These are phyloP conservation scores for Nemotelus nigrinus DNA, from an alignment of 2,888 invertebrate species.

Conservation along the genomic window DNA sequence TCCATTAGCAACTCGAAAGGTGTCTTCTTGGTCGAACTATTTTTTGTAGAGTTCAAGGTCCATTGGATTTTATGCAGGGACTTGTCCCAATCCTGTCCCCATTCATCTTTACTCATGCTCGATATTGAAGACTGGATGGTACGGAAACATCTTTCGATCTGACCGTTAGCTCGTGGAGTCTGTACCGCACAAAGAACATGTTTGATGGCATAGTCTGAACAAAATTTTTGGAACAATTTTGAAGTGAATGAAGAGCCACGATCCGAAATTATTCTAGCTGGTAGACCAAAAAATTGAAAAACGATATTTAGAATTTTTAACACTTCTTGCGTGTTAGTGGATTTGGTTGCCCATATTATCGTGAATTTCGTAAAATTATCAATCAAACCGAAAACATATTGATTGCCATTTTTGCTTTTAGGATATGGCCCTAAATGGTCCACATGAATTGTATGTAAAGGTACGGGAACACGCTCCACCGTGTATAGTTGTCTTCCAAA, in stretches of 20 bases:
- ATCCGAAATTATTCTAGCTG: slow-evolving; percentile 53
- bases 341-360: slow-evolving; percentile 31
- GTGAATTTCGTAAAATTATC: slow-evolving; percentile 46
- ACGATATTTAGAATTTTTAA: slow-evolving; percentile 49
- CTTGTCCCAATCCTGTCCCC: background rate
- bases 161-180: background rate
- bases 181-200: background rate
- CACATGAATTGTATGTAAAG: background rate
- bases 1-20: background rate
- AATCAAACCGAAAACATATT: background rate
- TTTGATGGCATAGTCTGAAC: background rate
- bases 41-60: background rate
- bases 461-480: no score
- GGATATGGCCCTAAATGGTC: slow-evolving; percentile 7
- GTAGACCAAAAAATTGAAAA: slow-evolving; percentile 51
- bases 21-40: no score
- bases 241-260: slow-evolving; percentile 55
- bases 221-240: slow-evolving; percentile 52
- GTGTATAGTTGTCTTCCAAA: background rate
- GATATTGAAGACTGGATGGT: background rate
- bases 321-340: slow-evolving; percentile 51
- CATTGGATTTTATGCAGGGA: background rate
- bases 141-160: background rate
- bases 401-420: slow-evolving; percentile 25
- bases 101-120: background rate